Evolutionary conservation across 1,140 invertebrate genomes (phyloP), one percentile per base, ranked within the genome.

Genomic region (Chironomus striatipennis): DNA sequence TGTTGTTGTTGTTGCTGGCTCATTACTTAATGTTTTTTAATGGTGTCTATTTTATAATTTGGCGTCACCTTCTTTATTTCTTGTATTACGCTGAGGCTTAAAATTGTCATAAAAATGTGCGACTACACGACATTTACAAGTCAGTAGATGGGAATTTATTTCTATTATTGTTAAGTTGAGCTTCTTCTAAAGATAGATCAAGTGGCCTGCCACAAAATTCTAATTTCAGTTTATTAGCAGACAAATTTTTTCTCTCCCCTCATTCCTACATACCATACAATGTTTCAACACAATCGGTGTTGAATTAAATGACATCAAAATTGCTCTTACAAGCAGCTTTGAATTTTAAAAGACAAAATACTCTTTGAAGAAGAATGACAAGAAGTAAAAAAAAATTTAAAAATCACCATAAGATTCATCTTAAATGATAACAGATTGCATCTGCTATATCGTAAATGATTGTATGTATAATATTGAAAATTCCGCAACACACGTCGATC

Each of bases 31-130:
- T 57, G 47, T 57, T 57, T 57, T 57, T 15, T 57, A 5, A 57
- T 57, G 47, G 47, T 57, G 47, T 57, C 47, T 57, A 57, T 57
- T 57, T 57, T 57, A 57, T 57, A 57, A 57, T 57, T 57, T 57
- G 47, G 47, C 47, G 47, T 57, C 47, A 57, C 47, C 47, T 47
- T 57, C 12, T 57, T 57, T n/a, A n/a, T 10, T 57, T 57, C 12
- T n/a, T 57, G 12, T 57, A 12, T 47, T 47, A 8, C 43, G 9
- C 43, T 47, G 47, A 57, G 47, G 47, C 47, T 57, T 5, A 57
- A 57, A 57, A 57, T 57, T 57, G 47, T 57, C 47, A 57, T 57
- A 57, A 57, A 57, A 57, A 57, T n/a, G n/a, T 57, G 47, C 47
- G n/a, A 57, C n/a, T 12, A 57, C 47, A 57, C 9, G 47, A n/a